Conservation (phyloP, 2,888 invertebrate species). For the Reticulitermes lucifugus region DNA sequence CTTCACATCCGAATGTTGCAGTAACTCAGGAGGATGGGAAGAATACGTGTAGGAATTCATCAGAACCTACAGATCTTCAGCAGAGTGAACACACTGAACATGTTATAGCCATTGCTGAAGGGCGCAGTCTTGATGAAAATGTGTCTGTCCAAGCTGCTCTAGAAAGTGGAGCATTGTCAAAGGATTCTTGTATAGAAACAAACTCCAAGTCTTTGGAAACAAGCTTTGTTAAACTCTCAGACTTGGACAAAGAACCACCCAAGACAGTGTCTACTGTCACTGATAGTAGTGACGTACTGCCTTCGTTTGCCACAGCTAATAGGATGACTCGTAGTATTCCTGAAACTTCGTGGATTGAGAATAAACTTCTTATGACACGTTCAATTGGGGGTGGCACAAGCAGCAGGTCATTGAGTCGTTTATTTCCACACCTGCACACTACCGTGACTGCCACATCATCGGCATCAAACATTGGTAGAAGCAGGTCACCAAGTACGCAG, state of each 20-base stretch:
- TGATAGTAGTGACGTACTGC: slow-evolving; percentile 34
- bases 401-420: slow-evolving; percentile 64
- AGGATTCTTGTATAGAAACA: background rate
- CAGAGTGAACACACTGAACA: background rate
- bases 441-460: slow-evolving; percentile 35
- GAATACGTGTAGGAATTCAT: background rate
- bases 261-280: slow-evolving; percentile 42
- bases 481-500: slow-evolving; percentile 47
- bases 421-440: slow-evolving; percentile 71
- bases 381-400: slow-evolving; percentile 50
- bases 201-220: slow-evolving; percentile 18
- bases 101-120: background rate
- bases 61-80: background rate
- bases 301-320: slow-evolving; percentile 47
- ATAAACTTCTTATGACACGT: slow-evolving; percentile 67
- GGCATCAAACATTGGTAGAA: slow-evolving; percentile 20
- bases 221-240: slow-evolving; percentile 81
- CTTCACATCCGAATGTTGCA: background rate
- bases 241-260: slow-evolving; percentile 73
- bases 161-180: background rate
- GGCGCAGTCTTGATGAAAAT: background rate
- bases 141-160: background rate
- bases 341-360: slow-evolving; percentile 75
- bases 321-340: slow-evolving; percentile 78
- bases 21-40: background rate